Evolutionary conservation across 2,888 invertebrate genomes (phyloP), one percentile per base, ranked within the genome.

Genomic region (Acanthopleura granulata): DNA sequence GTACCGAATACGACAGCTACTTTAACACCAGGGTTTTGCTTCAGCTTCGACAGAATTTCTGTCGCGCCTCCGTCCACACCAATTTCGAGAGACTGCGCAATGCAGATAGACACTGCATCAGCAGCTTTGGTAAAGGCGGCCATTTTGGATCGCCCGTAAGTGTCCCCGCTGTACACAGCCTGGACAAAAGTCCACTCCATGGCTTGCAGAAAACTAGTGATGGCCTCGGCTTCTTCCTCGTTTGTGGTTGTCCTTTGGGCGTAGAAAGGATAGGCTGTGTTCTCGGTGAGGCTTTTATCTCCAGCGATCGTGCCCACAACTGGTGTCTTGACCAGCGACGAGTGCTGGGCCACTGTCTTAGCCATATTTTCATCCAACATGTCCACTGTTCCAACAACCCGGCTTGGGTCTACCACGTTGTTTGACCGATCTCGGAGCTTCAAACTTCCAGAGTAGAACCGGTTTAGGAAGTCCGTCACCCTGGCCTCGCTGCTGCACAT

Each of bases 251-350:
- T 76, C 11, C 82, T 83, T n/a, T 88, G 79, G 29, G 82, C 78
- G 73, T 85, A 86, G 74, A 83, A 83, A n/a, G 85, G 84, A 76
- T 81, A 86, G 72, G 69, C 75, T 1, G 40, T 66, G 15, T 74
- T 78, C 15, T 82, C 76, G 14, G 73, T 62, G 14, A 87, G 76
- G 4, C 57, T 25, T 0, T 75, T 29, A 57, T 83, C 78, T 3
- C 84, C 82, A 0, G 87, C 85, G 6, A 77, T 74, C 0, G 80
- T 75, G 4, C 84, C 84, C 14, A 90, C 84, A 85, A 93, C 92
- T 0, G 93, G 93, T 62, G 92, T 90, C 69, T 90, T 86, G 84
- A 92, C 92, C 22, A 92, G 85, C 27, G 92, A 86, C 66, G 93
- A 87, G 81, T 92, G 89, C 62, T 91, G 91, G 4, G 83, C 80